A percentile compares a stretch with the other conserved stretches of the same genome.
Conservation (phyloP, 2,888 invertebrate species). For the Nomada hirtipes region DNA sequence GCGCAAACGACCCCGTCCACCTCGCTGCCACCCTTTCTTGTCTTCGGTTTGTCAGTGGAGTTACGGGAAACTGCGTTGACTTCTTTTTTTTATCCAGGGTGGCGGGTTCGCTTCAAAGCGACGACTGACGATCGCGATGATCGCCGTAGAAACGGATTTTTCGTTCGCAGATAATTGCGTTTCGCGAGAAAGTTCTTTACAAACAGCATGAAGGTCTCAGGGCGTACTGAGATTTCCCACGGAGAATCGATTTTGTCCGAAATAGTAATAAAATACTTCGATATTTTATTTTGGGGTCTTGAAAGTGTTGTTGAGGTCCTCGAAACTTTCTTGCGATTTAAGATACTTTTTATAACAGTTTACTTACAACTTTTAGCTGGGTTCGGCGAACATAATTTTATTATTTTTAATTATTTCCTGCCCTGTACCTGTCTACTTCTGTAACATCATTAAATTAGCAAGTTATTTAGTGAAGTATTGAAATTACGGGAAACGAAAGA, state of each 20-base stretch:
- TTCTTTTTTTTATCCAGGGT: neutral
- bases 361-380: too few species aligned
- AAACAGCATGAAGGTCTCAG: too few species aligned
- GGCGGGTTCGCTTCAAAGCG: conserved; percentile 5
- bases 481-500: neutral
- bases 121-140: neutral
- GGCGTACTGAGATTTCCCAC: too few species aligned
- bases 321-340: too few species aligned
- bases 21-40: neutral
- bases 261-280: too few species aligned
- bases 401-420: neutral
- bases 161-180: neutral
- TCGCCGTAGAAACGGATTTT: neutral
- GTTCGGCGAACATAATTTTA: neutral
- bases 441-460: neutral
- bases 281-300: too few species aligned
- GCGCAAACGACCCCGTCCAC: conserved; percentile 17
- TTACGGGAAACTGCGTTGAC: neutral
- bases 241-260: too few species aligned
- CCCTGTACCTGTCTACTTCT: neutral
- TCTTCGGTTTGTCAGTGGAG: conserved; percentile 3
- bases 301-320: too few species aligned
- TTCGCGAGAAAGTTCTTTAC: neutral
- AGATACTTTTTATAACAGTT: too few species aligned
- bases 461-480: neutral